Base-by-base conservation (phyloP, 2,113 vertebrate genomes). In the Paralichthys olivaceus region DNA sequence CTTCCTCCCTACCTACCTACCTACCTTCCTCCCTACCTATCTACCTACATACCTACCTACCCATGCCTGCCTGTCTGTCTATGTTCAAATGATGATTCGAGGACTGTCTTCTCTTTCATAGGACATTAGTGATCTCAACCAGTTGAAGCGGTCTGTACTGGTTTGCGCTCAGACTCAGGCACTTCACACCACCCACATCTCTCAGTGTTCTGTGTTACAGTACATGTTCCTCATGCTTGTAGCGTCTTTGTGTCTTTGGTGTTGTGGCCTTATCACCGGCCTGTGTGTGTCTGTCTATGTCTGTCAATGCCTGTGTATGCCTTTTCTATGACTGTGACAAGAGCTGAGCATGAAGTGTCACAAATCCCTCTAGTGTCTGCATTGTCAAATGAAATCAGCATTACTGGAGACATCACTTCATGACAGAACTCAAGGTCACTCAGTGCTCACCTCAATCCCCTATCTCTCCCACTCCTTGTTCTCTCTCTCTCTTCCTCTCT, bases 131-230 rank as follows among this genome's bases (percentile, higher is more conserved):
- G 32, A n/a, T 63, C 70, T 54, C 60, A 40, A 49, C 51, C 45
- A 29, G 19, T 62, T 70, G 40, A 68, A 85, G 81, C 68, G 69
- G 58, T 83, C 67, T 71, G 58, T 37, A 23, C 47, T 53, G 53
- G 61, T 81, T 65, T 59, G 40, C 66, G 59, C 62, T 81, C 68
- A 67, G 40, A 64, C 57, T 22, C n/a, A 29, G 47, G 9, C 47
- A 43, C 84, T 85, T 55, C 14, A 75, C 51, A 11, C 53, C 40
- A 11, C 84, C 73, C 66, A 84, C 84, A 75, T 55, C 64, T 69
- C 25, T 70, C 45, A 4, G 14, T 47, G 45, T 7, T 47, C 4
- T 7, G 15, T 47, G 15, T 47, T 47, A 47, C 13, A 13, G 8
- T 17, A 7, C 6, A 51, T 51, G 49, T n/a, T 7, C 20, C 53